Conservation (phyloP, 1,140 invertebrate genomes). For the Achroia grisella region DNA sequence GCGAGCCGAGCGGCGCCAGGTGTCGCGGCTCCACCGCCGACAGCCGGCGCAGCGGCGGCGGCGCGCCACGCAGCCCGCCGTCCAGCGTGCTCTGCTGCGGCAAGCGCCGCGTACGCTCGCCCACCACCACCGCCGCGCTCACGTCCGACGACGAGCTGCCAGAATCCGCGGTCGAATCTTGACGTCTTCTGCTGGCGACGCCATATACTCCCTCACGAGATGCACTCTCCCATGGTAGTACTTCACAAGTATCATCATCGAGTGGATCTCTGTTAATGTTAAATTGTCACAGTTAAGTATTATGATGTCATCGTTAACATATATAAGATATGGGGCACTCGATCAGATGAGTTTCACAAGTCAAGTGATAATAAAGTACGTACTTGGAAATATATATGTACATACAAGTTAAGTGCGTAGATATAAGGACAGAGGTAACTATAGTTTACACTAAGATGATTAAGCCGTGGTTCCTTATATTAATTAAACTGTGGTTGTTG, state of each 20-base stretch:
- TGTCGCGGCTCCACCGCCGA: slow-evolving; percentile 68
- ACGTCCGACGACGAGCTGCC: slow-evolving; percentile 82
- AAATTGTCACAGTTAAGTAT: no score
- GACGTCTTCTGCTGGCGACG: slow-evolving; percentile 36
- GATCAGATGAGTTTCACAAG: no score
- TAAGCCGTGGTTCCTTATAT: no score
- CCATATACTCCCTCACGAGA: slow-evolving; percentile 42
- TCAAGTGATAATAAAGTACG: no score
- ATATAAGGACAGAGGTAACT: no score
- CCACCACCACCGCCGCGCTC: slow-evolving; percentile 77
- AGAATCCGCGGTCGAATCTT: slow-evolving; percentile 65
- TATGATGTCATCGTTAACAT: no score
- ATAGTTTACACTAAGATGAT: no score
- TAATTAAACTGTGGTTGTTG: no score
- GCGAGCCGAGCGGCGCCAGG: slow-evolving; percentile 56
- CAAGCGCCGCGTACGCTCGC: slow-evolving; percentile 73
- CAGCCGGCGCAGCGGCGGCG: slow-evolving; percentile 60
- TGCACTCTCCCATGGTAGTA: slow-evolving; percentile 48
- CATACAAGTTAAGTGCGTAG: no score
- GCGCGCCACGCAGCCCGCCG: slow-evolving; percentile 65
- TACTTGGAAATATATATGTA: no score
- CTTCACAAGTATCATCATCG: slow-evolving; percentile 52
- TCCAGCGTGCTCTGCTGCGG: slow-evolving; percentile 78
- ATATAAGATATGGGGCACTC: no score
- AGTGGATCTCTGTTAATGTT: slow-evolving; percentile 41